Evolutionary conservation across 37 sponge, comb jelly and placozoan species (phyloP), one percentile per base, ranked within the genome.

Genomic region (Cladorhizidae sp.): DNA sequence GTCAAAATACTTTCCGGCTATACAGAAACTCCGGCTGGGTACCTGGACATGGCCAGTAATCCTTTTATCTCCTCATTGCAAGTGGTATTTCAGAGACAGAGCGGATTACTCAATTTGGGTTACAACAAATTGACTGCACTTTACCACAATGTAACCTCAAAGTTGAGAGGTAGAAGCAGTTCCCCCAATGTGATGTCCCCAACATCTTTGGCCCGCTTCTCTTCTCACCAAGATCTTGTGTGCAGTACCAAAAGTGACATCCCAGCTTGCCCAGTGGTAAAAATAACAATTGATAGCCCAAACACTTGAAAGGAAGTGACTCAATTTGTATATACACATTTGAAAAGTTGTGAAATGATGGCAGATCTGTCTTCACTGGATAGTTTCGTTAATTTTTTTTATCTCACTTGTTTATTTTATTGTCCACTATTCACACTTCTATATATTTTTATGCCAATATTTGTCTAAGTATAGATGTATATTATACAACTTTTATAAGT

Each of bases 11-110:
- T 83, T 37, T 64, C 74, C 51, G 68, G 21, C 14, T 73, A 64
- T 40, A 43, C 64, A 42, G 75, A 83, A 37, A 69, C 6, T 1
- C 43, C 51, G 12, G 80, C 80, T 55, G 80, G 80, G 7, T 79
- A 79, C 69, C 35, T 79, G 68, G 80, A 79, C 56, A 50, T 79
- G 25, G 68, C 36, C 28, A 51, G 20, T 31, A 79, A 79, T 57
- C 80, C 80, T 1, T 67, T 79, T 35, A 20, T 26, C 35, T 2
- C 65, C 12, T 43, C 31, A 45, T 2, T 23, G 28, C 57, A 74
- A 3, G 36, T 31, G 37, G 49, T 15, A 39, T 2, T 23, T n/a
- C 37, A 1, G 14, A 55, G 15, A 23, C 33, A 45, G 23, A 40
- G 20, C 15, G 2, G 28, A 2, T 7, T 18, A 36, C 8, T 54